A percentile compares a stretch with the other conserved stretches of the same genome.
phyloP scores from a whole-genome alignment of 2,113 vertebrate genomes.

The Zosterops borbonicus region DNA sequence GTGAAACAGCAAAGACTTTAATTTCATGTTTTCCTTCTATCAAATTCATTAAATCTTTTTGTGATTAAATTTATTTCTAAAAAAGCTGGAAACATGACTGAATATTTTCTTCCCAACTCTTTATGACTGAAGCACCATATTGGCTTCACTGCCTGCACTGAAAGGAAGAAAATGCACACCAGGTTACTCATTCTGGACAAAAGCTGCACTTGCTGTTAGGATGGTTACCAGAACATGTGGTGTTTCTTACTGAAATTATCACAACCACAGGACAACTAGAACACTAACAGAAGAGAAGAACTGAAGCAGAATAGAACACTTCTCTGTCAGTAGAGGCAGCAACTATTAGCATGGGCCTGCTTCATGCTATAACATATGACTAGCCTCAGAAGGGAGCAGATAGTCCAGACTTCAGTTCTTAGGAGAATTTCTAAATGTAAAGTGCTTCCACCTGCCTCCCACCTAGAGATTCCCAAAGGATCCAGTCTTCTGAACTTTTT shows the following conservation, averaged over 20 bases:
- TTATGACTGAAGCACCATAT: background rate
- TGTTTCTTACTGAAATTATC: background rate
- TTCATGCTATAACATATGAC: background rate
- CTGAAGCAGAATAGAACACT: background rate
- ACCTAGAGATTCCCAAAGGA: background rate
- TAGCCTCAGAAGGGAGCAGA: background rate
- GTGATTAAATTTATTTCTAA: too few relatives aligned
- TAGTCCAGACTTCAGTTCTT: background rate
- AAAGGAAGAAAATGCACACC: background rate
- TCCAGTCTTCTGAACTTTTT: background rate
- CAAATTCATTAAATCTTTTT: background rate
- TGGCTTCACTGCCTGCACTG: background rate
- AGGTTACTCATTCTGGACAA: background rate
- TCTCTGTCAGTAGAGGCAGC: background rate
- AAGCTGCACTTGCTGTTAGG: background rate
- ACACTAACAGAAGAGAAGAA: background rate
- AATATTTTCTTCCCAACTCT: background rate
- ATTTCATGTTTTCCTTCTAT: background rate
- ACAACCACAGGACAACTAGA: background rate
- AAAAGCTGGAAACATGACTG: background rate
- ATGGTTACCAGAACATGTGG: background rate
- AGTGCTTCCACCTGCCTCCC: background rate
- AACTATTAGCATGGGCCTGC: background rate
- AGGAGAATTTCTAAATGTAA: background rate
- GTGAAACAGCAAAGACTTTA: background rate